These are phyloP conservation scores for Mythimna pallens DNA, from an alignment of 2,888 invertebrate species.

Conservation along the genomic window DNA sequence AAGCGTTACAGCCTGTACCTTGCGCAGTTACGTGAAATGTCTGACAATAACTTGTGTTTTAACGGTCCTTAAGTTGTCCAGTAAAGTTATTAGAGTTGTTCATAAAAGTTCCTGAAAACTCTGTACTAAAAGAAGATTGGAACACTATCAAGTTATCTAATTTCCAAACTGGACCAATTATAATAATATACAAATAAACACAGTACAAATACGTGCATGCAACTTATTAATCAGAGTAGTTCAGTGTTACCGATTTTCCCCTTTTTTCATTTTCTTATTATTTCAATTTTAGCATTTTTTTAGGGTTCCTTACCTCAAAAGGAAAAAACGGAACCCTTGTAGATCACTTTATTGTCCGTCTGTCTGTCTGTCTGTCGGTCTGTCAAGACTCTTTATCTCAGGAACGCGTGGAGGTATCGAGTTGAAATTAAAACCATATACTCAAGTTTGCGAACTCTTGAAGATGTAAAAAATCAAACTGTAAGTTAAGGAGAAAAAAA, in stretches of 20 bases:
- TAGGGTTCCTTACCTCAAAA: too few species aligned
- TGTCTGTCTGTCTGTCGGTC: too few species aligned
- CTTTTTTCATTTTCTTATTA: neutral
- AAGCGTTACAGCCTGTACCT: neutral
- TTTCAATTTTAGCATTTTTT: neutral
- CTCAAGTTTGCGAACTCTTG: too few species aligned
- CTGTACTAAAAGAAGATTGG: neutral
- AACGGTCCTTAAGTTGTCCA: neutral
- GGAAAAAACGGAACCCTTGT: too few species aligned
- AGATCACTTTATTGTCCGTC: too few species aligned
- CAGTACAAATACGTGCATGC: neutral
- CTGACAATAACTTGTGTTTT: neutral
- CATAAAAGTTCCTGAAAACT: neutral
- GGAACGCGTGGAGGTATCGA: too few species aligned
- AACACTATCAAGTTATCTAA: neutral
- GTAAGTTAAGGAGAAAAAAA: too few species aligned
- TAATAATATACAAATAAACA: neutral
- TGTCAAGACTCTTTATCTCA: too few species aligned
- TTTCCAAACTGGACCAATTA: neutral
- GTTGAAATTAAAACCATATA: too few species aligned
- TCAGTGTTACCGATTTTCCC: slow-evolving; percentile 13
- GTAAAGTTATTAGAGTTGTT: neutral
- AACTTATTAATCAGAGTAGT: neutral
- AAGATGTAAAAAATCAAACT: too few species aligned
- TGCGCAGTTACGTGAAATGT: neutral